Conservation (phyloP, 1,140 invertebrate species). For the Neomicropteryx cornuta region DNA sequence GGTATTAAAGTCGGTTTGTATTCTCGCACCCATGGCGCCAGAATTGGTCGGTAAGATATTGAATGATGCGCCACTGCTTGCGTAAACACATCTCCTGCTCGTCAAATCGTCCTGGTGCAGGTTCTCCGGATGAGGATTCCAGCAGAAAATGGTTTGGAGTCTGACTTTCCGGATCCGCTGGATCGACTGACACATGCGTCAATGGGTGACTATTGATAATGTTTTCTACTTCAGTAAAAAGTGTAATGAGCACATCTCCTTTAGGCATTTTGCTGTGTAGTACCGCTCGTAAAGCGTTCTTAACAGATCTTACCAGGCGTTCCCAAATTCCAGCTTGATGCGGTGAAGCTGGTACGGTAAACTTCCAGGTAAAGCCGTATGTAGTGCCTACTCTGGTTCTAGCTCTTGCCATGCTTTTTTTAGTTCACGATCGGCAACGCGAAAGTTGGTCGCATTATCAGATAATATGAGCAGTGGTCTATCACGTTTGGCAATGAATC, state of each 20-base stretch:
- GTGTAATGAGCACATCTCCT: conserved; percentile 12
- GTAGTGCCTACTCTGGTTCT: background rate
- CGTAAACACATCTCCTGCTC: no score
- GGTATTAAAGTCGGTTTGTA: no score
- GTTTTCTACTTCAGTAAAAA: conserved; percentile 14
- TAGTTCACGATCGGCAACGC: conserved; percentile 17
- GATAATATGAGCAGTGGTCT: background rate
- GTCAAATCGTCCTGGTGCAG: no score
- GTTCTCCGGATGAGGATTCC: no score
- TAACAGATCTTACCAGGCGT: conserved; percentile 12
- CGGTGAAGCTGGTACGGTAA: conserved; percentile 17
- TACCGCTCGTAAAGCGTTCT: conserved; percentile 8
- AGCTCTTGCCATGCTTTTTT: conserved; percentile 4
- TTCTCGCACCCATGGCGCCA: no score
- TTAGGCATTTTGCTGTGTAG: no score
- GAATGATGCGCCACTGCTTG: no score
- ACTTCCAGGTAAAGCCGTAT: conserved; percentile 13
- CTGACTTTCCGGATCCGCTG: background rate
- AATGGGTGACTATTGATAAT: no score
- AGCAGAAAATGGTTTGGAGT: no score
- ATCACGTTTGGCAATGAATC: conserved; percentile 16
- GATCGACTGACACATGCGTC: background rate
- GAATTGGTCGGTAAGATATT: no score
- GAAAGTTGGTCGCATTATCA: conserved; percentile 23
- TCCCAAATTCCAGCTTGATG: conserved; percentile 21